Percentiles rank a stretch among this genome's conserved stretches.
These are phyloP conservation scores for Nysson spinosus DNA, from an alignment of 2,888 invertebrate genomes.

Conservation along the genomic window DNA sequence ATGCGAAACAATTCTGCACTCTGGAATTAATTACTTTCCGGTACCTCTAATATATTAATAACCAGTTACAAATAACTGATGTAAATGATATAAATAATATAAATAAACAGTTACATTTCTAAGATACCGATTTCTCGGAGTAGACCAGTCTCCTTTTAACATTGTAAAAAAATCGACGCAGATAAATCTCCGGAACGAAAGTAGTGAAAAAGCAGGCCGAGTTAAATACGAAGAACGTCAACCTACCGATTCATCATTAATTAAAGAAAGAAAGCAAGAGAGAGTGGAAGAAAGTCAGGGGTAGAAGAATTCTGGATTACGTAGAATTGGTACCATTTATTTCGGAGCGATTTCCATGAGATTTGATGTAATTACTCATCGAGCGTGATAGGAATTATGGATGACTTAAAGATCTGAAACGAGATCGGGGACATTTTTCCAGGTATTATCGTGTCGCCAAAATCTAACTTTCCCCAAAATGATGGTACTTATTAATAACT, in stretches of 20 bases:
- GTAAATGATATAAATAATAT: too few relatives aligned
- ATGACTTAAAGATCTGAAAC: neutral
- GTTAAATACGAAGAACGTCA: constrained; percentile 47
- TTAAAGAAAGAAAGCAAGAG: constrained; percentile 69
- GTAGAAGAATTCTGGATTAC: neutral
- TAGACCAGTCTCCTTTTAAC: too few relatives aligned
- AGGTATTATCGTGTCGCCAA: neutral
- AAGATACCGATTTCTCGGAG: too few relatives aligned
- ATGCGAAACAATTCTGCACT: too few relatives aligned
- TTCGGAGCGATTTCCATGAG: constrained; percentile 11
- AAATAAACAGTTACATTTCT: too few relatives aligned
- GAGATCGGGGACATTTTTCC: neutral
- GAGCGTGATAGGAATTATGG: neutral
- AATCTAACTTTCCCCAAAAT: neutral
- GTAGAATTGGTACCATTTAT: neutral
- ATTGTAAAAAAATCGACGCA: too few relatives aligned
- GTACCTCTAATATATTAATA: too few relatives aligned
- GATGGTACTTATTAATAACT: constrained; percentile 8
- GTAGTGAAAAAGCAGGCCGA: constrained; percentile 58
- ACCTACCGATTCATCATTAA: constrained; percentile 68
- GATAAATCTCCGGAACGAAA: constrained; percentile 41
- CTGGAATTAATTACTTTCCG: too few relatives aligned
- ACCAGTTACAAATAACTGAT: too few relatives aligned
- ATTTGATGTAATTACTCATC: constrained; percentile 1
- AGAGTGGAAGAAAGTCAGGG: constrained; percentile 34